These are phyloP conservation scores for Pholis gunnellus DNA, from an alignment of 2,113 vertebrate species.

Conservation along the genomic window DNA sequence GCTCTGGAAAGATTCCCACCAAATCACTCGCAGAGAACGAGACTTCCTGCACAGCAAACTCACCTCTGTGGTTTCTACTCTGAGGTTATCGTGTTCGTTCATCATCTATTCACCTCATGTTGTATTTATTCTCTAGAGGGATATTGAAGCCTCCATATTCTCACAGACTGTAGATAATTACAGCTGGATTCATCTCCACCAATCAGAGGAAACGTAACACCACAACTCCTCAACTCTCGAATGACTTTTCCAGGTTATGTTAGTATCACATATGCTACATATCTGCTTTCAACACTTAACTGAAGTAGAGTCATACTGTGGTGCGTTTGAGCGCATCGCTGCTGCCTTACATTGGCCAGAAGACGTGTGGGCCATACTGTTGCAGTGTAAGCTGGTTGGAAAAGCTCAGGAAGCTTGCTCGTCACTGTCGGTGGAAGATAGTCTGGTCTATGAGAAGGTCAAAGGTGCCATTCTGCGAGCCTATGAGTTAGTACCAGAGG, in stretches of 20 bases:
- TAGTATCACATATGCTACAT: background rate
- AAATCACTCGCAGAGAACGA: background rate
- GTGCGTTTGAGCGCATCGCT: too few species aligned
- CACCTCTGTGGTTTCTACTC: background rate
- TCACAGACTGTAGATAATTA: slow-evolving; percentile 24
- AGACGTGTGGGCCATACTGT: too few species aligned
- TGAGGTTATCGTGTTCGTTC: background rate
- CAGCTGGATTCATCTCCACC: slow-evolving; percentile 39
- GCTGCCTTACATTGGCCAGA: too few species aligned
- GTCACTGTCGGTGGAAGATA: too few species aligned
- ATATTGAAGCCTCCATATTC: background rate
- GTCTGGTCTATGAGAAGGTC: too few species aligned
- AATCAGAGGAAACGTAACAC: slow-evolving; percentile 44
- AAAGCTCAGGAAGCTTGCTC: too few species aligned
- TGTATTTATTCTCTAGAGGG: background rate
- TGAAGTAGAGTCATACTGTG: too few species aligned
- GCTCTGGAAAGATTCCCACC: slow-evolving; percentile 18
- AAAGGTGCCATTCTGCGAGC: too few species aligned
- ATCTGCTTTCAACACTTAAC: background rate
- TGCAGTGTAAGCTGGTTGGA: too few species aligned
- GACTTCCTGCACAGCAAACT: slow-evolving; percentile 2
- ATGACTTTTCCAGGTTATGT: background rate
- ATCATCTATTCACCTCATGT: background rate
- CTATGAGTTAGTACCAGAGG: too few species aligned
- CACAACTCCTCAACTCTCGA: slow-evolving; percentile 1